Evolutionary conservation across 1,140 invertebrate genomes (phyloP).

Genomic region (Drosophila pachea): DNA sequence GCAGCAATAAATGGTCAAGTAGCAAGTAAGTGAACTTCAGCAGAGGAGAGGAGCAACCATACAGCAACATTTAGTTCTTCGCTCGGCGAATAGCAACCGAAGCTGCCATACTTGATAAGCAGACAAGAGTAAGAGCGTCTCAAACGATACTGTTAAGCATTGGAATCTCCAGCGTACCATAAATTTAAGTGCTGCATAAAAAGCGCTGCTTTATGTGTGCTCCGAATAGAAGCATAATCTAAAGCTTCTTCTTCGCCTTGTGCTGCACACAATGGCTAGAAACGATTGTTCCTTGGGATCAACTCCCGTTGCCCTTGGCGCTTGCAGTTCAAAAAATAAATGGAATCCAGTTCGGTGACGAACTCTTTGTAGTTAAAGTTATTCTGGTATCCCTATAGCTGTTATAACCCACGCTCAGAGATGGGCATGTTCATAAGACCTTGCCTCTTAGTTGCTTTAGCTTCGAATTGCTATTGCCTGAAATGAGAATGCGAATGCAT

Average conservation of each 20-base stretch:
- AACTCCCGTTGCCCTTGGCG: constrained; percentile 8
- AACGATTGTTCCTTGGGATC: too few species aligned
- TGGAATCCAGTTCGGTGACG: constrained; percentile 59
- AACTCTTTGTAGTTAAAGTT: constrained; percentile 21
- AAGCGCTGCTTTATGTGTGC: constrained; percentile 64
- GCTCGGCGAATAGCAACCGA: constrained; percentile 12
- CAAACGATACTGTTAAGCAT: constrained; percentile 51
- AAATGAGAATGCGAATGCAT: too few species aligned
- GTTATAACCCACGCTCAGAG: constrained; percentile 28
- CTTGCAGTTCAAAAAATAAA: constrained; percentile 66
- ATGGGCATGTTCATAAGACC: constrained; percentile 67
- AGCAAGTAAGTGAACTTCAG: constrained; percentile 80
- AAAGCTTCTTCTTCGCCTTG: too few species aligned
- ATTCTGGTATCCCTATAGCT: constrained; percentile 4
- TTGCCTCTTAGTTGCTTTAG: constrained; percentile 58
- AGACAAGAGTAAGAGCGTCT: constrained; percentile 14
- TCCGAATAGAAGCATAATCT: too few species aligned
- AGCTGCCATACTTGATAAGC: constrained; percentile 49
- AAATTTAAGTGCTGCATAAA: constrained; percentile 74
- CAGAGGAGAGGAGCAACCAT: neutral
- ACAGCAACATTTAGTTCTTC: too few species aligned
- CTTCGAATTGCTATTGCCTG: constrained; percentile 31
- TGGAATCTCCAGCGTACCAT: constrained; percentile 74
- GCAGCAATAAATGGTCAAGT: constrained; percentile 82
- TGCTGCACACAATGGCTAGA: too few species aligned